A percentile compares a stretch with the other conserved stretches of the same genome.
Conservation (phyloP, 2,888 invertebrate genomes). For the Sinelater perroti region DNA sequence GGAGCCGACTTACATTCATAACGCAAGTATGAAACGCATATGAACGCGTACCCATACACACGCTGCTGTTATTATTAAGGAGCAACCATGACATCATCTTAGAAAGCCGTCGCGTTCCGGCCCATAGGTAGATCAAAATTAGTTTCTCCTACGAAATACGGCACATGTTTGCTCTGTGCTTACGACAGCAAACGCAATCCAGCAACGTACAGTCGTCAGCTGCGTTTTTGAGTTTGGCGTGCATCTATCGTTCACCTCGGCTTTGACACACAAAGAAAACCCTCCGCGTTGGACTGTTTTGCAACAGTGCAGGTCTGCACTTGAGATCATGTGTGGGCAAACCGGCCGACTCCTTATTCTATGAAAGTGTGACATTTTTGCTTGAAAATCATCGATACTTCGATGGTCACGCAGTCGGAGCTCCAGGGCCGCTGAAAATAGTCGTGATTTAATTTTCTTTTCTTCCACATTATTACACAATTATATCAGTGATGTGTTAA, state of each 20-base stretch:
- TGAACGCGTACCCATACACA: conserved; percentile 23
- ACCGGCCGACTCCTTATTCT: conserved; percentile 23
- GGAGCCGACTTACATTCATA: neutral
- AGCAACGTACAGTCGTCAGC: neutral
- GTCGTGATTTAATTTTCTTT: conserved; percentile 3
- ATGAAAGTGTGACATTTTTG: conserved; percentile 11
- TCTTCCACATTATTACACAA: conserved; percentile 3
- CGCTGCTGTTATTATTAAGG: conserved; percentile 28
- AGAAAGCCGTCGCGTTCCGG: conserved; percentile 22
- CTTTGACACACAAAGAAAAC: too few relatives aligned
- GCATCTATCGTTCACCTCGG: too few relatives aligned
- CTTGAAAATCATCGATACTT: conserved; percentile 2
- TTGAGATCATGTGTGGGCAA: conserved; percentile 31
- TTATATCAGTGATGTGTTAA: conserved; percentile 1
- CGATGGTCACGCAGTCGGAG: neutral
- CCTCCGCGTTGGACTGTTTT: too few relatives aligned
- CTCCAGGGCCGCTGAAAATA: conserved; percentile 5
- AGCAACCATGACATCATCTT: conserved; percentile 33
- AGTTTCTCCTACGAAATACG: conserved; percentile 11
- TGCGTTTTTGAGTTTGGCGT: neutral
- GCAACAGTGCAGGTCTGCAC: conserved; percentile 13
- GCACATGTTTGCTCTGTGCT: neutral
- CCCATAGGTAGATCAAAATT: conserved; percentile 5
- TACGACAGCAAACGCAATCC: neutral
- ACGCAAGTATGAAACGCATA: conserved; percentile 19